Percentiles rank a stretch among this genome's conserved stretches.
Conservation (phyloP, 2,113 vertebrate genomes). For the Rutilus rutilus region DNA sequence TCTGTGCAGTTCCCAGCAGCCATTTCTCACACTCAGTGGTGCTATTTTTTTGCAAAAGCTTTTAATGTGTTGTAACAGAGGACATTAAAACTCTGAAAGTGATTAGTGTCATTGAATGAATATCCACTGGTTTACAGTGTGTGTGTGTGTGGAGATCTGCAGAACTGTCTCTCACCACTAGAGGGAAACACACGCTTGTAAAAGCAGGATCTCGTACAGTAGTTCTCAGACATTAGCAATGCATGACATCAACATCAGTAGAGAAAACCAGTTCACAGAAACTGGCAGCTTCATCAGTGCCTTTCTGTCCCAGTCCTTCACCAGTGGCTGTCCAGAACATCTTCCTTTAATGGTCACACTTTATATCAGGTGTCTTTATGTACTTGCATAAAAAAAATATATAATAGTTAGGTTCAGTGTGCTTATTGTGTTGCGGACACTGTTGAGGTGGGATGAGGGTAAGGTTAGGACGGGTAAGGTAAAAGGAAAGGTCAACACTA, state of each 20-base stretch:
- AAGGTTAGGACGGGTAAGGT: too few species aligned
- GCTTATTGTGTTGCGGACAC: too few species aligned
- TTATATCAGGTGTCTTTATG: too few species aligned
- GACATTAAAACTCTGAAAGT: neutral
- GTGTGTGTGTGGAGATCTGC: neutral
- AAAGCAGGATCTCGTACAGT: constrained; percentile 4
- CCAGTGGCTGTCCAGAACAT: neutral
- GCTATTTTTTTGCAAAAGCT: constrained; percentile 18
- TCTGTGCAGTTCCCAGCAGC: neutral
- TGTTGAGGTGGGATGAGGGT: too few species aligned
- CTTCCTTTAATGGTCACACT: too few species aligned
- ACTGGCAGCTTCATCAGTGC: neutral
- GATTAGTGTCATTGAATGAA: neutral
- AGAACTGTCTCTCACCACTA: constrained; percentile 26
- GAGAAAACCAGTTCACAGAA: neutral
- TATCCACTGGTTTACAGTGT: neutral
- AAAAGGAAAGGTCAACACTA: too few species aligned
- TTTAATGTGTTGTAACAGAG: constrained; percentile 1
- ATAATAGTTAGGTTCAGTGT: too few species aligned
- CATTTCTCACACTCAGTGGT: neutral
- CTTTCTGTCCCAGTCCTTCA: neutral
- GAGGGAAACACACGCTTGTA: neutral
- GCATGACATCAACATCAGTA: neutral
- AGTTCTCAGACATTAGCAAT: neutral
- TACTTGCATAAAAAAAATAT: too few species aligned